phyloP scores from a whole-genome alignment of 2,797 vertebrate species.

The Selene dorsalis region DNA sequence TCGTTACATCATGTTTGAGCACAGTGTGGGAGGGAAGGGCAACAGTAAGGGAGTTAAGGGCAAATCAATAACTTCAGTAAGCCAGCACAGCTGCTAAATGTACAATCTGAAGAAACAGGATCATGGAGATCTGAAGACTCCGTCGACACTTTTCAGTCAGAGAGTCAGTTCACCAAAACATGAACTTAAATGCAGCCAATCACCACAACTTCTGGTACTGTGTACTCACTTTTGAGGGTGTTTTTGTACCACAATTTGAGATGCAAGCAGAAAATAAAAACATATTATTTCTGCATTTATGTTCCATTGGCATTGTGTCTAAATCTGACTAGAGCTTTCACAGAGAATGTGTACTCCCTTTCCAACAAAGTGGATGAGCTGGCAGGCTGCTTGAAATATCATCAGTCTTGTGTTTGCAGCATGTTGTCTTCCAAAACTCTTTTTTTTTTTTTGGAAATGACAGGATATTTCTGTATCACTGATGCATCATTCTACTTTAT shows the following conservation, averaged over 20 bases:
- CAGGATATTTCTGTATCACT: not conserved
- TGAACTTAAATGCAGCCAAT: not conserved
- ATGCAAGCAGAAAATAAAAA: not conserved
- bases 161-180: constrained; percentile 19
- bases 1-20: constrained; percentile 59
- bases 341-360: not conserved
- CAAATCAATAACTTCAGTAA: constrained; percentile 58
- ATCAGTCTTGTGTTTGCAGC: constrained; percentile 1
- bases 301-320: not conserved
- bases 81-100: constrained; percentile 30
- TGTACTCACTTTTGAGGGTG: not conserved
- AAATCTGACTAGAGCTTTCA: not conserved
- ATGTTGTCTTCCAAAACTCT: constrained; percentile 8
- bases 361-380: constrained; percentile 7
- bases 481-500: not conserved
- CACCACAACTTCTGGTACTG: not conserved
- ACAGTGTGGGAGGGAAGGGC: constrained; percentile 46
- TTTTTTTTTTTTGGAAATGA: not conserved
- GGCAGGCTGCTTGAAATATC: not conserved
- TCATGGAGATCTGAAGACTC: constrained; percentile 14
- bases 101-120: constrained; percentile 6
- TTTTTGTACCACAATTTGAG: not conserved
- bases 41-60: constrained; percentile 41
- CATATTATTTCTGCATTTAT: not conserved
- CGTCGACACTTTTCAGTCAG: not conserved